Percentiles rank a stretch among this genome's conserved stretches.
phyloP scores from a whole-genome alignment of 1,140 invertebrate genomes.

The Drosophila sturtevanti region DNA sequence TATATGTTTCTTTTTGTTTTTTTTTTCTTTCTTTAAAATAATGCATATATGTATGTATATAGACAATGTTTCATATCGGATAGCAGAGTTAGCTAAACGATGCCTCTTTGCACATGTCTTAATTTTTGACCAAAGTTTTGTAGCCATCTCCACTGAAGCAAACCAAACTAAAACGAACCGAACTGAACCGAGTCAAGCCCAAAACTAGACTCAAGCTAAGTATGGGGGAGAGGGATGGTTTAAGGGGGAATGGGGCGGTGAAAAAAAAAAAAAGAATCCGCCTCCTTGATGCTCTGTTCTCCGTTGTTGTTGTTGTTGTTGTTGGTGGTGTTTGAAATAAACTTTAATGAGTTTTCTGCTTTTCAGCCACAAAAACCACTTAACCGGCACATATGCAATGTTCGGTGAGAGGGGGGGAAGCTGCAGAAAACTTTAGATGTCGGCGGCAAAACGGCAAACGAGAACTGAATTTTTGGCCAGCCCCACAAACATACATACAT shows the following conservation, averaged over 20 bases:
- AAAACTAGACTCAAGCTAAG: background rate
- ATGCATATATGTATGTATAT: background rate
- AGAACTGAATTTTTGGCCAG: constrained; percentile 55
- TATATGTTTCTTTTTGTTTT: background rate
- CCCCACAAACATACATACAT: constrained; percentile 9
- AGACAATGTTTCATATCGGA: background rate
- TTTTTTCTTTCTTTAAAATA: background rate
- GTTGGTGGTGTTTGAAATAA: constrained; percentile 66
- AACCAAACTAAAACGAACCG: background rate
- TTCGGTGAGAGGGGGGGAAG: constrained; percentile 32
- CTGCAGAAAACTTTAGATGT: constrained; percentile 57
- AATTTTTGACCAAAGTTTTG: constrained; percentile 65
- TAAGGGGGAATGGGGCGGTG: no score
- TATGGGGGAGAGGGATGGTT: background rate
- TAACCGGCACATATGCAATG: constrained; percentile 70
- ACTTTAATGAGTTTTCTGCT: constrained; percentile 76
- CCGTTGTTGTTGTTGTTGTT: constrained; percentile 28
- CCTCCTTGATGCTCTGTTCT: background rate
- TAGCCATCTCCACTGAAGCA: background rate
- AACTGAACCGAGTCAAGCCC: background rate
- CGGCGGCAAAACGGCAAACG: constrained; percentile 13
- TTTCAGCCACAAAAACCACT: constrained; percentile 74
- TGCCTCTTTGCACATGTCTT: constrained; percentile 59
- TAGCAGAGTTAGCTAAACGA: constrained; percentile 6
- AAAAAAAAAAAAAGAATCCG: background rate